Conservation (phyloP, 2,888 invertebrate species). For the Exocentrus adspersus region DNA sequence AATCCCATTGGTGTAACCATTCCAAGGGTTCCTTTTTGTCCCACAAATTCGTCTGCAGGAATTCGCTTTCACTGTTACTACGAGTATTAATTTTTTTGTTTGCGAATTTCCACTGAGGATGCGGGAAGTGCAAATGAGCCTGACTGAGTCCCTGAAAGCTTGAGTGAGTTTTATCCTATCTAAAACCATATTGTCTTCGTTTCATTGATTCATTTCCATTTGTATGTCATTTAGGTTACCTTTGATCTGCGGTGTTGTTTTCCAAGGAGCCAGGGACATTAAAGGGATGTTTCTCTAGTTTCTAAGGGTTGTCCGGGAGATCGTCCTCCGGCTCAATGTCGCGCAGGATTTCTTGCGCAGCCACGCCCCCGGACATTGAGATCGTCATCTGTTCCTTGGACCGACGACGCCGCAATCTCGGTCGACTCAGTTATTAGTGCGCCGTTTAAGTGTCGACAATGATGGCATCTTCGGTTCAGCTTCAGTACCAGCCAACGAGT, state of each 20-base stretch:
- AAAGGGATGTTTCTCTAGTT: conserved; percentile 15
- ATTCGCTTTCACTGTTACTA: no score
- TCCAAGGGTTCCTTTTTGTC: no score
- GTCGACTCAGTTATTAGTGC: conserved; percentile 63
- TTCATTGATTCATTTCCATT: no score
- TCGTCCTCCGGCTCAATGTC: conserved; percentile 37
- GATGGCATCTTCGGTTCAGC: conserved; percentile 59
- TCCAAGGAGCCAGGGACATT: no score
- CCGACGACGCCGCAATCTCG: conserved; percentile 56
- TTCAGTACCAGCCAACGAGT: conserved; percentile 57
- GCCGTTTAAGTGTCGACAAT: conserved; percentile 59
- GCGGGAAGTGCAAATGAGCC: no score
- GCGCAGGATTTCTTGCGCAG: conserved; percentile 59
- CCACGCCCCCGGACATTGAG: conserved; percentile 58
- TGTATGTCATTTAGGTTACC: conserved; percentile 29
- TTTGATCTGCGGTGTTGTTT: conserved; percentile 31
- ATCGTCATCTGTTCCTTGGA: conserved; percentile 59
- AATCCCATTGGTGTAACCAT: no score
- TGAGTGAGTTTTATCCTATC: no score
- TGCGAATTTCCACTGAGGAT: no score
- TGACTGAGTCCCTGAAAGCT: no score
- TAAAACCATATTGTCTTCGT: no score
- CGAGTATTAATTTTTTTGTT: no score
- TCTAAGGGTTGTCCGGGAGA: conserved; percentile 37
- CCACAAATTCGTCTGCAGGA: no score